Evolutionary conservation across 2,888 invertebrate genomes (phyloP), one percentile per base, ranked within the genome.

Genomic region (Notodromas monacha): DNA sequence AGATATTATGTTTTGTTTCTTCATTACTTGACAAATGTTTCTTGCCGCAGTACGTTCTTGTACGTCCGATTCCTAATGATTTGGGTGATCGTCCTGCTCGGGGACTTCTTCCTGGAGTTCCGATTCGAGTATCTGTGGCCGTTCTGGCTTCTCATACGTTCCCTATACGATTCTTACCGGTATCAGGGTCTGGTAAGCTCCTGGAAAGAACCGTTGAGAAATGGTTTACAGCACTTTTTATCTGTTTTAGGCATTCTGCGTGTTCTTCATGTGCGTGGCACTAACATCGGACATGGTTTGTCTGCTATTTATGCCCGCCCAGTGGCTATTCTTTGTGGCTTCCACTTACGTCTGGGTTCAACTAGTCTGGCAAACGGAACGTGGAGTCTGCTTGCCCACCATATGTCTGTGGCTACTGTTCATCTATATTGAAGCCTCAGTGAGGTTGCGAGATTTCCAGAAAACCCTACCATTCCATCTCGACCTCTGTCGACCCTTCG

Each of bases 71-170:
- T 86, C 58, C 61, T 86, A 46, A 58, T 79, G 56, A 62, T 86
- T 53, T 89, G 86, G 86, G 70, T 68, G 41, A 61, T 77, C 51
- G 76, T 89, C 43, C 69, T 86, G 49, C 58, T 79, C 54, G 79
- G 77, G 40, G 86, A 89, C 56, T 84, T 81, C 56, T 69, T 86
- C 58, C 58, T 86, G 56, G 89, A 89, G 57, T 86, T 92, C 58
- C 72, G 92, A 45, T 84, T 92, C 58, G 92, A 92, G 60, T 84
- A 86, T 57, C 63, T 92, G 48, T 92, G 86, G 84, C 89, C 92
- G 32, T 79, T 89, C 56, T 89, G 86, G 76, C 65, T 92, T 44
- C 63, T 92, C 45, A 58, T 86, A 41, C 65, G 84, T 54, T 79
- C 79, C 49, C 72, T 86, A 43, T 77, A 84, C 54, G 86, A 89